These are phyloP conservation scores for Apamea crenata DNA, from an alignment of 2,888 invertebrate species.

Conservation along the genomic window DNA sequence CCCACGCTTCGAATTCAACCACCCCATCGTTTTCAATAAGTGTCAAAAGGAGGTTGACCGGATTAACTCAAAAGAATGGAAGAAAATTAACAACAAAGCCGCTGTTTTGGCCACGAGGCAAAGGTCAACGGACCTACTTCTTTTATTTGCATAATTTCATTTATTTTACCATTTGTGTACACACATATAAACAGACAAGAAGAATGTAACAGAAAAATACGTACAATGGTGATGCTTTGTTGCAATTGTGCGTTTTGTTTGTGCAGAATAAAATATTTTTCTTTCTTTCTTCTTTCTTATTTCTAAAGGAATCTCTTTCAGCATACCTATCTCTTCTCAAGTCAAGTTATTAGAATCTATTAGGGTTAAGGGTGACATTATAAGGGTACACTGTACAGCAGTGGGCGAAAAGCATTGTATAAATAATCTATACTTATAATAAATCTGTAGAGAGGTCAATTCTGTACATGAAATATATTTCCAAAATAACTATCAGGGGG, in stretches of 20 bases:
- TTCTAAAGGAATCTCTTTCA: neutral
- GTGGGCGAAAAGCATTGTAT: neutral
- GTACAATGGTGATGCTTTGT: neutral
- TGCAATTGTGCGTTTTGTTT: no score
- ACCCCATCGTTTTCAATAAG: constrained; percentile 6
- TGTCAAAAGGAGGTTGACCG: constrained; percentile 17
- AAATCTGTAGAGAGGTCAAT: no score
- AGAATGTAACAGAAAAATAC: neutral
- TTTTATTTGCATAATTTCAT: constrained; percentile 9
- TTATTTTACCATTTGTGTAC: neutral
- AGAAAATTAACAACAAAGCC: constrained; percentile 26
- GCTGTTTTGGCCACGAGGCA: constrained; percentile 3
- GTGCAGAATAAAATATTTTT: no score
- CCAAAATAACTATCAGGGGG: no score
- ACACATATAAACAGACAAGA: neutral
- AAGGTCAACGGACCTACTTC: constrained; percentile 10
- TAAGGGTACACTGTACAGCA: neutral
- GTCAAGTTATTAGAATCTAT: constrained; percentile 13
- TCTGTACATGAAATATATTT: no score
- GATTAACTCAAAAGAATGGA: constrained; percentile 34
- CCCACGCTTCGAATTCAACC: constrained; percentile 12
- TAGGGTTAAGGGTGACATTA: constrained; percentile 9
- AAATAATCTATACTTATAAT: no score
- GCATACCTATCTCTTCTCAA: neutral
- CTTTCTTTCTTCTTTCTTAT: no score